Evolutionary conservation across 2,113 vertebrate genomes (phyloP).

Genomic region (Noturus placidus): DNA sequence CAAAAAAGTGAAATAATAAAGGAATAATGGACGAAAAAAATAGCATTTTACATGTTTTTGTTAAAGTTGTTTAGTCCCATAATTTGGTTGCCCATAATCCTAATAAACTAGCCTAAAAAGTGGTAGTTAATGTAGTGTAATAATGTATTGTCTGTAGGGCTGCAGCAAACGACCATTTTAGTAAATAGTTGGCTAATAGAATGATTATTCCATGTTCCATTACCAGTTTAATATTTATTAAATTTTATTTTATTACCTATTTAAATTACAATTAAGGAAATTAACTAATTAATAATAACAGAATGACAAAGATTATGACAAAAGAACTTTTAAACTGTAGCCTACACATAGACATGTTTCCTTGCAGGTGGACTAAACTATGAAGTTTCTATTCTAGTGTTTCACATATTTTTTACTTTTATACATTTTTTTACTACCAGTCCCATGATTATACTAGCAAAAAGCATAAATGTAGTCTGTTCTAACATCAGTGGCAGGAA

Average conservation of each 20-base stretch:
- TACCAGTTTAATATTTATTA: not conserved
- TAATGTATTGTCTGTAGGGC: not conserved
- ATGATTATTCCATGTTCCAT: not conserved
- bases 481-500: too few species aligned
- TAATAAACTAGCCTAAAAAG: not conserved
- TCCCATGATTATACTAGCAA: not conserved
- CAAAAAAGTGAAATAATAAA: conserved; percentile 47
- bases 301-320: not conserved
- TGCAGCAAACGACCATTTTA: not conserved
- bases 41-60: not conserved
- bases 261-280: not conserved
- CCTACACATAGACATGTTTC: not conserved
- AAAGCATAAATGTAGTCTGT: not conserved
- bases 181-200: not conserved
- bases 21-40: not conserved
- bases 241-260: not conserved
- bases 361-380: not conserved
- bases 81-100: not conserved
- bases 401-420: not conserved
- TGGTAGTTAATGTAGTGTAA: not conserved
- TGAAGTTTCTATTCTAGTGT: not conserved
- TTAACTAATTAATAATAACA: not conserved
- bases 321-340: not conserved
- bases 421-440: not conserved
- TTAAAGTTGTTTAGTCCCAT: not conserved